Evolutionary conservation across 2,797 vertebrate species (phyloP).

Genomic region (Cuculus canorus): DNA sequence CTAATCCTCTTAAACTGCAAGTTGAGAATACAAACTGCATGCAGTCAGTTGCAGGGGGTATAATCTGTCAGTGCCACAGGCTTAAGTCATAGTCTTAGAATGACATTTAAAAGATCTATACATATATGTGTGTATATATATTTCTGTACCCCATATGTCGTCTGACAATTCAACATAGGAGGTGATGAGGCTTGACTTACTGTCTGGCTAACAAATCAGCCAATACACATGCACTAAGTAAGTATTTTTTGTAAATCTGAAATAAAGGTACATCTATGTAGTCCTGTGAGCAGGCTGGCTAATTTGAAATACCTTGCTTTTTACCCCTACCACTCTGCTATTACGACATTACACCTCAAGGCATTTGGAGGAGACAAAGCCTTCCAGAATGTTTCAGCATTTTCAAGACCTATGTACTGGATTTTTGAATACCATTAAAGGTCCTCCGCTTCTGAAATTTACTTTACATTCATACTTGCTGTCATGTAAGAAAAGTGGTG

Average conservation of each 20-base stretch:
- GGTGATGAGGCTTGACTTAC: neutral
- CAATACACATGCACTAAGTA: neutral
- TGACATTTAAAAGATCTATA: neutral
- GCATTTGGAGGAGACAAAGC: neutral
- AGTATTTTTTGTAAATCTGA: neutral
- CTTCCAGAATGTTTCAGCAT: neutral
- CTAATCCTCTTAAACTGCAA: constrained; percentile 38
- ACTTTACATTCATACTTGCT: neutral
- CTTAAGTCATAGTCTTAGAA: neutral
- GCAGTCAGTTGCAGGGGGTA: neutral
- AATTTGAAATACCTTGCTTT: neutral
- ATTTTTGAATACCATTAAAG: neutral
- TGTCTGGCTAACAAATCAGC: neutral
- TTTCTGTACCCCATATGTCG: neutral
- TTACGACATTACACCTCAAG: neutral
- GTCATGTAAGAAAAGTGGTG: neutral
- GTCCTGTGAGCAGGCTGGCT: neutral
- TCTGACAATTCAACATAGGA: neutral
- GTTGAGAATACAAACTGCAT: neutral
- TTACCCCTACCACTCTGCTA: neutral
- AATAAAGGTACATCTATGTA: neutral
- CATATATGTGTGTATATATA: neutral
- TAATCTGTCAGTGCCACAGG: neutral
- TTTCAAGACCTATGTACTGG: neutral
- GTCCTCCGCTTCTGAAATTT: neutral